These are phyloP conservation scores for Agrotis puta DNA, from an alignment of 2,888 invertebrate genomes.

Conservation along the genomic window DNA sequence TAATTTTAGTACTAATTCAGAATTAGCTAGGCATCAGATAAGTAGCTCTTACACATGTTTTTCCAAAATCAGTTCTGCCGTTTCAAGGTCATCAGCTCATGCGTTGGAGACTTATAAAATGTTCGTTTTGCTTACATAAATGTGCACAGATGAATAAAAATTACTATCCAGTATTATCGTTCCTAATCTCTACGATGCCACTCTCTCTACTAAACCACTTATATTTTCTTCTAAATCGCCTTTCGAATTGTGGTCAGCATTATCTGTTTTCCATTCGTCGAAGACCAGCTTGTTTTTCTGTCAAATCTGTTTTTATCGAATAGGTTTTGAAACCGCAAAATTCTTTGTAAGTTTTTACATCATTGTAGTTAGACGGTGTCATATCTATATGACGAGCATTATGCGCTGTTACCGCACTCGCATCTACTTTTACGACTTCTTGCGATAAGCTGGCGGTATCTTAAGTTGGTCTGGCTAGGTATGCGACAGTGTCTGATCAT, in stretches of 20 bases:
- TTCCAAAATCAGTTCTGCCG: too few species aligned
- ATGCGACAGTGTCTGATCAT: not conserved
- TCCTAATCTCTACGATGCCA: not conserved
- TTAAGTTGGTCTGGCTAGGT: constrained; percentile 9
- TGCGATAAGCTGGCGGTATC: constrained; percentile 42
- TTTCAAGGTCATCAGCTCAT: too few species aligned
- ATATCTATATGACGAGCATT: constrained; percentile 43
- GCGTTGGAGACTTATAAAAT: too few species aligned
- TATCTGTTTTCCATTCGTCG: not conserved
- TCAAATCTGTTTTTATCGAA: not conserved
- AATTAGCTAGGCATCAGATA: too few species aligned
- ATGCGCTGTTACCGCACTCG: constrained; percentile 42
- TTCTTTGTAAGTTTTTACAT: constrained; percentile 19
- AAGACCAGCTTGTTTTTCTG: not conserved
- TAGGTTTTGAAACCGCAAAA: not conserved
- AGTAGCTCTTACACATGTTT: too few species aligned
- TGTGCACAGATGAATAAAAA: too few species aligned
- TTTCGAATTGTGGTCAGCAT: not conserved
- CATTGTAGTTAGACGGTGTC: not conserved
- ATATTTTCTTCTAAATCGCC: not conserved
- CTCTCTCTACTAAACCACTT: not conserved
- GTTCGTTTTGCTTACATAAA: too few species aligned
- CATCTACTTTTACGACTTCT: constrained; percentile 44
- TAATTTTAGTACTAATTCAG: too few species aligned
- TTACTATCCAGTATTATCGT: not conserved